Percentiles rank a stretch among this genome's conserved stretches.
Evolutionary conservation across 2,888 invertebrate species (phyloP).

Genomic region (Branchellion lobata): DNA sequence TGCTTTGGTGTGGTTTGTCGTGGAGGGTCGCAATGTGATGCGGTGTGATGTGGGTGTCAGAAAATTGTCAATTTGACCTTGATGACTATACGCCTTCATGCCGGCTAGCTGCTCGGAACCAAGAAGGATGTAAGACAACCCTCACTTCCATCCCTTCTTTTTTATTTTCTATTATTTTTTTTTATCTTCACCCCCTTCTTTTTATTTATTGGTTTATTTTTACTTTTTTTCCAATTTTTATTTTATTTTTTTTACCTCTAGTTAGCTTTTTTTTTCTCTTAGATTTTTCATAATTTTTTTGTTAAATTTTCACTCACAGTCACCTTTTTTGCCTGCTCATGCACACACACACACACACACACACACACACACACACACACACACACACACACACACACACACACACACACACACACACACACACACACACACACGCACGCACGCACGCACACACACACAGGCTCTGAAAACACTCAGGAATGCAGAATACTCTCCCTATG

Average conservation of each 20-base stretch:
- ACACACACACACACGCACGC: neutral
- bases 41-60: neutral
- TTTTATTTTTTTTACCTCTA: neutral
- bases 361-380: neutral
- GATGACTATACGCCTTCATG: conserved; percentile 20
- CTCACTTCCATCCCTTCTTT: no score
- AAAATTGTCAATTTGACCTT: conserved; percentile 64
- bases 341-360: neutral
- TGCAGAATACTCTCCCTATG: conserved; percentile 94
- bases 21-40: neutral
- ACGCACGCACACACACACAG: conserved; percentile 63
- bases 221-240: neutral
- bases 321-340: no score
- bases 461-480: conserved; percentile 67
- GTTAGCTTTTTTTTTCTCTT: no score
- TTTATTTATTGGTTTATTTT: conserved; percentile 15
- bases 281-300: no score
- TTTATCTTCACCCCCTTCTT: neutral
- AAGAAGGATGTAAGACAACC: conserved; percentile 54
- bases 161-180: neutral
- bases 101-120: conserved; percentile 51
- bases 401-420: conserved; percentile 6
- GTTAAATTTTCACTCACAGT: no score
- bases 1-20: neutral
- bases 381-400: conserved; percentile 16